phyloP scores from a whole-genome alignment of 2,113 vertebrate species.

The Lepus timidus region DNA sequence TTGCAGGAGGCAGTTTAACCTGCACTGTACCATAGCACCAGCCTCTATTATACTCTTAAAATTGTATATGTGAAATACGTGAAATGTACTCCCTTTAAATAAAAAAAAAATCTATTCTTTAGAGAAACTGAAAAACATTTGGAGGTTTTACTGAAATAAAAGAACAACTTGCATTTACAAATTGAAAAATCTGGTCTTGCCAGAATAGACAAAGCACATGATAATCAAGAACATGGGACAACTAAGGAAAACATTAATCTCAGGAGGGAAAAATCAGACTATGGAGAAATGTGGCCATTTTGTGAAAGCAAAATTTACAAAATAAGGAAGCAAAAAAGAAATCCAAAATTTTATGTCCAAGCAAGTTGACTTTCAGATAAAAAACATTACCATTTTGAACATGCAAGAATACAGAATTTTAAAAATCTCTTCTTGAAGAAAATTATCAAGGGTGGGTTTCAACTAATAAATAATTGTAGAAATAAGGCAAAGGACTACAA shows the following conservation, averaged over 20 bases:
- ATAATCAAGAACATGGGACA: neutral
- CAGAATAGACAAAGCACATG: neutral
- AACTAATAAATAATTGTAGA: slow-evolving; percentile 10
- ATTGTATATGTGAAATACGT: too few relatives aligned
- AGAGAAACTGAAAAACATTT: neutral
- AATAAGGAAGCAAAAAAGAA: neutral
- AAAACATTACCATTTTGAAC: neutral
- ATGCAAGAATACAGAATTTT: neutral
- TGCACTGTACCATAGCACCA: too few relatives aligned
- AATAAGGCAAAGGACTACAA: neutral
- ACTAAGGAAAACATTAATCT: neutral
- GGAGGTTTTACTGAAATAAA: slow-evolving; percentile 7
- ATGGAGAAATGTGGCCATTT: neutral
- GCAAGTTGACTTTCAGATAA: neutral
- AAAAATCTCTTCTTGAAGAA: neutral
- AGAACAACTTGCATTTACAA: neutral
- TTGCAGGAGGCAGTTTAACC: too few relatives aligned
- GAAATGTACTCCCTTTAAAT: too few relatives aligned
- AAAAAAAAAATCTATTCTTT: too few relatives aligned
- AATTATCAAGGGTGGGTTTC: neutral
- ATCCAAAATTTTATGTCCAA: neutral
- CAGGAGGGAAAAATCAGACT: neutral
- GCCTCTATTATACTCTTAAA: too few relatives aligned
- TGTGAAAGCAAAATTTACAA: neutral
- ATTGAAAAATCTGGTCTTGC: neutral